Base-by-base conservation (phyloP, 2,888 invertebrate genomes). In the Heliconius cydno region DNA sequence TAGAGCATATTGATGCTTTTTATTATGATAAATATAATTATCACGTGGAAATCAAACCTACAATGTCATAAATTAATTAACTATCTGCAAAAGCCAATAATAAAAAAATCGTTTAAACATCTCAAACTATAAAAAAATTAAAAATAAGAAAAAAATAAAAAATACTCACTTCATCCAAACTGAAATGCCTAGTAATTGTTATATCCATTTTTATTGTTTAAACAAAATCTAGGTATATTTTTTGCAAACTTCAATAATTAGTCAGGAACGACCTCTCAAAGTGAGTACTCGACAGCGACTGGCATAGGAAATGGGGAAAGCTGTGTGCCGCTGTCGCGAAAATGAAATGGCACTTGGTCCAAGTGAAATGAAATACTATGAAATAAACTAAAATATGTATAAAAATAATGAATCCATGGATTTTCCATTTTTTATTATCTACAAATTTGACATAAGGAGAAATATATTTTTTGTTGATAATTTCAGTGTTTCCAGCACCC, bases 121-220 rank as follows among this genome's bases (percentile, higher is more conserved):
- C 5, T 22, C 13, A 22, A 67, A 67, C 2, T 28, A 38, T 6
- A 30, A 34, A 68, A n/a, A 46, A 13, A n/a, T n/a, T 41, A 60
- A 52, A 0, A n/a, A 22, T 19, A 52, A 66, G 3, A 57, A 57
- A 70, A 60, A 28, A 67, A 9, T n/a, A 41, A 84, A n/a, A 22
- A 65, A 65, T 71, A 92, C 94, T 93, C 82, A 95, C 95, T 88
- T 95, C 95, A 80, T 95, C 95, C 83, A 95, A 91, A 85, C 95
- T 95, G 82, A 92, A 95, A 84, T 95, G 95, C 85, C 95, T 92
- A 3, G 94, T 95, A 28, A 95, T 90, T 65, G 91, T 92, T 76
- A 95, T 90, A 87, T 95, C 95, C 95, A 95, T 95, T 84, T 86
- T 89, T 22, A 76, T n/a, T 95, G 84, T 86, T 89, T 25, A 76